These are phyloP conservation scores for Clarias laeviceps DNA, from an alignment of 2,797 vertebrate species.

Conservation along the genomic window DNA sequence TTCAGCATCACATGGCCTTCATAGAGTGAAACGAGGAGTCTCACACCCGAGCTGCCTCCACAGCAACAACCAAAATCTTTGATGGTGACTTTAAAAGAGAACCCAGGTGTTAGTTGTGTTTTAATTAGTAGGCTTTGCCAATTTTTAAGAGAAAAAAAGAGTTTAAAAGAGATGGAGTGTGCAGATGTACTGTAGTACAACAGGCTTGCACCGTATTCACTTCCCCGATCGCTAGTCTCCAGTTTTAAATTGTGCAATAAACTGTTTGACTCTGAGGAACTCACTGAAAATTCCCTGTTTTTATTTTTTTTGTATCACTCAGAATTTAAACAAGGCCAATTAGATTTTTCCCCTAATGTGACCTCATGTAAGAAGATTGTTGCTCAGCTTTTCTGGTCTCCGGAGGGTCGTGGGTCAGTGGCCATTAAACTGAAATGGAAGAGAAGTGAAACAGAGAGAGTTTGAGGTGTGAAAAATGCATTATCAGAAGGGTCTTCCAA, in stretches of 20 bases:
- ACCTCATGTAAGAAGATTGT: too few relatives aligned
- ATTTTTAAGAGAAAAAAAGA: background rate
- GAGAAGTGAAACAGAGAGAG: too few relatives aligned
- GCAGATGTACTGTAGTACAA: background rate
- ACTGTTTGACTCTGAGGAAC: background rate
- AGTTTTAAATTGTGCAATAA: background rate
- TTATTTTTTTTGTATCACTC: too few relatives aligned
- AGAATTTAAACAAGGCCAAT: too few relatives aligned
- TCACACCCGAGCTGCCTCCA: background rate
- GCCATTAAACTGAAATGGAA: too few relatives aligned
- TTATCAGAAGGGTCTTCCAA: too few relatives aligned
- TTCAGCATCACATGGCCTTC: background rate
- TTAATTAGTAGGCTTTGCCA: background rate
- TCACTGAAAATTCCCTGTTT: too few relatives aligned
- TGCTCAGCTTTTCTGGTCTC: too few relatives aligned
- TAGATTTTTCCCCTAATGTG: too few relatives aligned
- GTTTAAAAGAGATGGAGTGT: background rate
- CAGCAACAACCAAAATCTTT: background rate
- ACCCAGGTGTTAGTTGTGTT: background rate
- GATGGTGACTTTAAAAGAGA: background rate
- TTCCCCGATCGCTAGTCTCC: background rate
- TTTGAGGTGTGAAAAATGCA: too few relatives aligned
- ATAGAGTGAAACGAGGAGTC: background rate
- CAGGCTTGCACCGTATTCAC: background rate
- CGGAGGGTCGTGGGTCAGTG: too few relatives aligned